Percentiles rank a stretch among this genome's conserved stretches.
Evolutionary conservation across 2,888 invertebrate species (phyloP).

Genomic region (Seira sanloemensis): DNA sequence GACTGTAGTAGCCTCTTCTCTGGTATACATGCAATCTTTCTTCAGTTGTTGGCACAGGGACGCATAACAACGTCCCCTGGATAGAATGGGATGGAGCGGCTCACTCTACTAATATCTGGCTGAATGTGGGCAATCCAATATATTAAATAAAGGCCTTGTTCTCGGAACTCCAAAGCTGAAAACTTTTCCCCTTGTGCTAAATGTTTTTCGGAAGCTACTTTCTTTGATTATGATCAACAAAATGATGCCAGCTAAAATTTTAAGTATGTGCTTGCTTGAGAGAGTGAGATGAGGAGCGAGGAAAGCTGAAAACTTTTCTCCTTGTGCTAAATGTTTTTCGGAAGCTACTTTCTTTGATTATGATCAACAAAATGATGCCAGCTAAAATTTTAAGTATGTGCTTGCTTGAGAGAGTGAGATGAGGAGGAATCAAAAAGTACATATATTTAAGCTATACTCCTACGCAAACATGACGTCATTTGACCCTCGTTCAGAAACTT

Average conservation of each 20-base stretch:
- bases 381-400: neutral
- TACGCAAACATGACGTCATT: neutral
- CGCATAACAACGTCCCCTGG: no score
- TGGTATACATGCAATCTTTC: no score
- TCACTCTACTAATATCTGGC: no score
- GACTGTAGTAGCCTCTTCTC: neutral
- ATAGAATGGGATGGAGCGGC: no score
- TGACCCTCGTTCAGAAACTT: no score
- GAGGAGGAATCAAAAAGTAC: neutral
- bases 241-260: neutral
- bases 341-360: conserved; percentile 1
- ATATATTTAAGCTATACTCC: neutral
- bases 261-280: neutral
- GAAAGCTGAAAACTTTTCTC: no score
- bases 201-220: conserved; percentile 2
- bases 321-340: neutral
- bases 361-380: neutral
- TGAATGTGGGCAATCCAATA: no score
- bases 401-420: neutral
- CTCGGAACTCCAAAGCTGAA: no score
- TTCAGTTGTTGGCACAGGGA: no score
- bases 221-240: neutral
- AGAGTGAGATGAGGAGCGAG: neutral
- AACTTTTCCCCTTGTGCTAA: no score
- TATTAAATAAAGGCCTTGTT: no score